A percentile compares a stretch with the other conserved stretches of the same genome.
Evolutionary conservation across 1,140 invertebrate genomes (phyloP).

Genomic region (Belonocnema kinseyi): DNA sequence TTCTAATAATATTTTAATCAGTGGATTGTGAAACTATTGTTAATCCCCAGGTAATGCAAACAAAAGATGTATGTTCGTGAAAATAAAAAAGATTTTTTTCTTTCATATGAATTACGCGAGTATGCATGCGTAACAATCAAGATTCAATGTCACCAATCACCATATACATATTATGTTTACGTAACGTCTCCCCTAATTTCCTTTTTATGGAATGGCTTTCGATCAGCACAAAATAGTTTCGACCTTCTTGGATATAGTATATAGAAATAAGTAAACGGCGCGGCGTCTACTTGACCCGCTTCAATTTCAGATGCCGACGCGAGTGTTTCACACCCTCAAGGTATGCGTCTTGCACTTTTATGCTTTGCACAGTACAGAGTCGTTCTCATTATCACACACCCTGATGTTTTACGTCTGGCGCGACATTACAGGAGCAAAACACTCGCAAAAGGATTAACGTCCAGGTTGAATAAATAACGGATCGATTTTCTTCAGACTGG

Average conservation of each 20-base stretch:
- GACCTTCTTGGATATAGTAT: background rate
- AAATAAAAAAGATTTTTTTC: background rate
- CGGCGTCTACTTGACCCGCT: slow-evolving; percentile 19
- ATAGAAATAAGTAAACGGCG: background rate
- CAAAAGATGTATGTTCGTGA: background rate
- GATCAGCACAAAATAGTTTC: slow-evolving; percentile 23
- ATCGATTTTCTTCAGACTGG: slow-evolving; percentile 28
- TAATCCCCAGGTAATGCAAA: background rate
- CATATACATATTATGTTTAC: background rate
- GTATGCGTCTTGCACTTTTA: slow-evolving; percentile 14
- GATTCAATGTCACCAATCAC: slow-evolving; percentile 18
- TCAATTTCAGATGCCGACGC: slow-evolving; percentile 2
- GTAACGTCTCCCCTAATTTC: slow-evolving; percentile 24
- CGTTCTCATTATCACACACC: slow-evolving; percentile 10
- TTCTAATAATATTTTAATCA: background rate
- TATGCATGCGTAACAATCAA: slow-evolving; percentile 10
- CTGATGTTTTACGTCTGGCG: background rate
- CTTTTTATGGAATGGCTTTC: slow-evolving; percentile 26
- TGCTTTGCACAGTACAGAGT: background rate
- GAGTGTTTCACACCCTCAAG: background rate
- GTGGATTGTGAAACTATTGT: too few species aligned
- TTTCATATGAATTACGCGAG: slow-evolving; percentile 1
- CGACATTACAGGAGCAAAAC: slow-evolving; percentile 22
- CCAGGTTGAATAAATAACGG: slow-evolving; percentile 10
- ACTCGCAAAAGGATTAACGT: slow-evolving; percentile 21